Conservation (phyloP, 2,797 vertebrate species). For the Nyctalus aviator region DNA sequence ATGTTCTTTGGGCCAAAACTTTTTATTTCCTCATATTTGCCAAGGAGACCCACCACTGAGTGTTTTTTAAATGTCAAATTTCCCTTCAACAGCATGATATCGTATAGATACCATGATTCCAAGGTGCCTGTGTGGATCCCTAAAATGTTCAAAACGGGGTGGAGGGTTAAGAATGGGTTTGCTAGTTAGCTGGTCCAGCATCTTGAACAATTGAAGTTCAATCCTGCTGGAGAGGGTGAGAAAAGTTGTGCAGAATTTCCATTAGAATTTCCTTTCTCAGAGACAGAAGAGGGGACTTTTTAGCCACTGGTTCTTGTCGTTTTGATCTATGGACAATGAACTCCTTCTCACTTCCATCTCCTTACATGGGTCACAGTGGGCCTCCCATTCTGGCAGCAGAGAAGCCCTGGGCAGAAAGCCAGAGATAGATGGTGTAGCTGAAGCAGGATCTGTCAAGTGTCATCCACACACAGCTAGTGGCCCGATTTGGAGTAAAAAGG, state of each 20-base stretch:
- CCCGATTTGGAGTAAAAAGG: neutral
- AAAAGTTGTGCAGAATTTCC: neutral
- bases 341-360: neutral
- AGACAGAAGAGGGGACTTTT: neutral
- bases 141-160: neutral
- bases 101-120: neutral
- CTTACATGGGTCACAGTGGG: neutral
- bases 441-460: neutral
- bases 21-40: neutral
- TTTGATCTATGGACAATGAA: neutral
- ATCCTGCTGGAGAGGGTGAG: neutral
- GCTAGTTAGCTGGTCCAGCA: neutral
- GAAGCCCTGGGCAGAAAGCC: neutral
- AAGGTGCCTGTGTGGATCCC: neutral
- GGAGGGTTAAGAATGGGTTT: neutral
- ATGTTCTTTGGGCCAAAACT: neutral
- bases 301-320: neutral
- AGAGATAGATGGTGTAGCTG: neutral
- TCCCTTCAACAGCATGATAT: neutral
- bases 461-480: neutral
- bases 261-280: neutral
- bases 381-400: neutral
- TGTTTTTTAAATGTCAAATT: neutral
- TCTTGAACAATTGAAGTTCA: neutral
- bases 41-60: neutral